Conservation (phyloP, 2,113 vertebrate species). For the Penelope pileata region DNA sequence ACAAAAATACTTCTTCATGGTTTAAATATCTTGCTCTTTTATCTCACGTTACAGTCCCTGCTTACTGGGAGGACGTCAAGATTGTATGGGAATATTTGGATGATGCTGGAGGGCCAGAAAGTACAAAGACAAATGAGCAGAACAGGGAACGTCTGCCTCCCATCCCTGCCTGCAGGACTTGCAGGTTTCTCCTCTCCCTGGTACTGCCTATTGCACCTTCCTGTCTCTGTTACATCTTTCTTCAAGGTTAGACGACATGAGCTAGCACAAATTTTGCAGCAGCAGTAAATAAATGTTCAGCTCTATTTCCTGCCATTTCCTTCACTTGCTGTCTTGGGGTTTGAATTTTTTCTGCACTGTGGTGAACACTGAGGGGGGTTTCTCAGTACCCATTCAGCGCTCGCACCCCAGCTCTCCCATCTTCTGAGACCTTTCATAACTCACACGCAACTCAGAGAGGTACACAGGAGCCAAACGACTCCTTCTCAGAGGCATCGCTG, state of each 20-base stretch:
- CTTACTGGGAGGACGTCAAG: neutral
- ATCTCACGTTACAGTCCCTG: neutral
- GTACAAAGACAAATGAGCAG: neutral
- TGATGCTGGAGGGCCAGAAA: neutral
- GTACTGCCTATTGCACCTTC: neutral
- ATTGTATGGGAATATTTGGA: neutral
- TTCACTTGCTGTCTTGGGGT: neutral
- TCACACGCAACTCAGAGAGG: rapidly evolving
- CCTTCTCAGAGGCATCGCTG: rapidly evolving
- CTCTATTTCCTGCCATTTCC: neutral
- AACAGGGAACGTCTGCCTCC: neutral
- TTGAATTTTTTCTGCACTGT: no score
- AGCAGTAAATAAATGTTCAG: neutral
- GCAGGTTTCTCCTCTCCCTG: neutral
- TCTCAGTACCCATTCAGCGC: neutral
- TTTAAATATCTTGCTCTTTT: neutral
- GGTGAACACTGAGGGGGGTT: neutral
- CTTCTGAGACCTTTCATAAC: neutral
- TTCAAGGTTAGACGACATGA: neutral
- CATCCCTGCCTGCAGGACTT: neutral
- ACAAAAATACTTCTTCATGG: neutral
- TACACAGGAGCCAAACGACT: neutral
- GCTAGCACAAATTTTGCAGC: neutral
- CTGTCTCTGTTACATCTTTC: neutral
- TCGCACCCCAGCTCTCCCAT: neutral